Evolutionary conservation across 2,888 invertebrate species (phyloP).

Genomic region (Zygothrica quintamaculata): DNA sequence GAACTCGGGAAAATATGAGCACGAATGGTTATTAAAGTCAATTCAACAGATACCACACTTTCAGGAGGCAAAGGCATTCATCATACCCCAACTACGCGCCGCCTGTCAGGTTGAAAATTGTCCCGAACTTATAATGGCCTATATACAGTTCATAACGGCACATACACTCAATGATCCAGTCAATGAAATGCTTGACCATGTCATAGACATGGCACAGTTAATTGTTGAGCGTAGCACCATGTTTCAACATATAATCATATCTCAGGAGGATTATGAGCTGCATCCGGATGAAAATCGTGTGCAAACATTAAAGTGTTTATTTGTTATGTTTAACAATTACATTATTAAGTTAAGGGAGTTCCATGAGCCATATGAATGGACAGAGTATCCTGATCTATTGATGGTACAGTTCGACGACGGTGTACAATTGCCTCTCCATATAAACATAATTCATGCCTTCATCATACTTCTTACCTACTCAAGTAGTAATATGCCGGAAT

Average conservation of each 20-base stretch:
- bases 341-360: constrained; percentile 87
- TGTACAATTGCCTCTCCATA: constrained; percentile 83
- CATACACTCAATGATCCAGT: constrained; percentile 89
- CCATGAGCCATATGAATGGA: constrained; percentile 83
- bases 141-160: constrained; percentile 92
- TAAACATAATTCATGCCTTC: constrained; percentile 90
- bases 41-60: constrained; percentile 93
- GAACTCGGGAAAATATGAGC: constrained; percentile 83
- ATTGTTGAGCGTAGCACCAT: constrained; percentile 96
- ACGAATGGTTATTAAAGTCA: constrained; percentile 87
- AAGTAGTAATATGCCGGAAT: constrained; percentile 84
- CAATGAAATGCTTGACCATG: constrained; percentile 88
- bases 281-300: constrained; percentile 83
- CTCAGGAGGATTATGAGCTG: constrained; percentile 63
- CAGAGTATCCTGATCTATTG: constrained; percentile 84
- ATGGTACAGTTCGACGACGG: constrained; percentile 85
- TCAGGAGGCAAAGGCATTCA: constrained; percentile 88
- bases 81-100: constrained; percentile 90
- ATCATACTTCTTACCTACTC: constrained; percentile 92
- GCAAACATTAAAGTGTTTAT: constrained; percentile 89
- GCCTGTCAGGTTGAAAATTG: constrained; percentile 96
- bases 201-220: constrained; percentile 93
- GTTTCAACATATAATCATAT: constrained; percentile 91
- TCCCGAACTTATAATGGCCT: constrained; percentile 90
- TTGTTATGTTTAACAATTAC: constrained; percentile 90